Evolutionary conservation across 2,113 vertebrate species (phyloP).

Genomic region (Calypte anna): DNA sequence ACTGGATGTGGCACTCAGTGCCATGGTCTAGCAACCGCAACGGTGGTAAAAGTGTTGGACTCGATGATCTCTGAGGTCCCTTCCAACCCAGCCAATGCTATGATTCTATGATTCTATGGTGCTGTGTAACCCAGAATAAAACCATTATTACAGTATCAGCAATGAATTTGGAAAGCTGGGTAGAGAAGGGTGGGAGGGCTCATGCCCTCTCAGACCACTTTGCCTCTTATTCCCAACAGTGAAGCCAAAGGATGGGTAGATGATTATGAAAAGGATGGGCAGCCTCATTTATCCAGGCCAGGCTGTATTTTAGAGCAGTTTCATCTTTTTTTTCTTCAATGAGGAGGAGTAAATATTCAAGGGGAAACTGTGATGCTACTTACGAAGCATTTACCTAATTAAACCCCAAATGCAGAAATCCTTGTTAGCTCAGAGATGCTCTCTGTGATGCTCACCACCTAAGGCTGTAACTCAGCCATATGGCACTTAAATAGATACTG

Average conservation of each 20-base stretch:
- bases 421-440: not conserved
- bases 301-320: not conserved
- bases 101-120: not conserved
- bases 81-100: too few species aligned
- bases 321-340: not conserved
- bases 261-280: not conserved
- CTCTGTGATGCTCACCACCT: slow-evolving; percentile 34
- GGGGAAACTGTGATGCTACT: not conserved
- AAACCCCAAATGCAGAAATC: slow-evolving; percentile 27
- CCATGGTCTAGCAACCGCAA: too few species aligned
- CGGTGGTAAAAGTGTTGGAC: too few species aligned
- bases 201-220: not conserved
- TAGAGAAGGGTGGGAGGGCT: not conserved
- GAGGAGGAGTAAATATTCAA: slow-evolving; percentile 28
- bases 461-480: slow-evolving; percentile 56
- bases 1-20: too few species aligned
- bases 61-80: too few species aligned
- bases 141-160: not conserved
- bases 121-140: not conserved
- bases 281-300: not conserved
- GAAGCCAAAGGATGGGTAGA: not conserved
- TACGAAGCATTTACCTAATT: slow-evolving; percentile 60
- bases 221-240: not conserved
- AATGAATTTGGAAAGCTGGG: not conserved
- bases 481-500: slow-evolving; percentile 51